phyloP scores from a whole-genome alignment of 2,113 vertebrate genomes.

The Notarius lentiginosus region DNA sequence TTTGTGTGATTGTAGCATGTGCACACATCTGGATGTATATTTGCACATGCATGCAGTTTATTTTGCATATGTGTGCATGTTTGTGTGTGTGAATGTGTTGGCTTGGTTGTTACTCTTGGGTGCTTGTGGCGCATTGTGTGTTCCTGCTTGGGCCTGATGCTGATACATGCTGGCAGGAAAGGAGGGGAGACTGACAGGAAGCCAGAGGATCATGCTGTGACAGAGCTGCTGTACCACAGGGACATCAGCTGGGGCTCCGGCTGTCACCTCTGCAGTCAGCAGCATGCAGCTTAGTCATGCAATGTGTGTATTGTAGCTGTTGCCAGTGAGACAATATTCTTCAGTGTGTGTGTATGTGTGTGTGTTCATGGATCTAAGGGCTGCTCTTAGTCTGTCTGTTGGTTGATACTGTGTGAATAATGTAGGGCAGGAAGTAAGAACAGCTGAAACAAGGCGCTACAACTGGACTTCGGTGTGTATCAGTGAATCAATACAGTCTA shows the following conservation, averaged over 20 bases:
- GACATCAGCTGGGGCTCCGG: constrained; percentile 27
- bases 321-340: not conserved
- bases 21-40: not conserved
- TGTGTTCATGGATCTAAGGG: not conserved
- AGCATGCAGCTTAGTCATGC: constrained; percentile 38
- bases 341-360: not conserved
- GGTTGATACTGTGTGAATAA: constrained; percentile 4
- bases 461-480: not conserved
- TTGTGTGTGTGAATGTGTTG: not conserved
- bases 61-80: not conserved
- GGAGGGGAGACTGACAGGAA: constrained; percentile 41
- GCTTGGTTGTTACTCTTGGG: constrained; percentile 1
- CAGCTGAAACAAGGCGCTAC: not conserved
- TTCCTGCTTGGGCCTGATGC: constrained; percentile 38
- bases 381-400: not conserved
- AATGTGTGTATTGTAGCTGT: not conserved
- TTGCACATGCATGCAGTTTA: not conserved
- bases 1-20: not conserved
- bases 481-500: constrained; percentile 37
- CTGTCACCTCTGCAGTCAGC: constrained; percentile 23
- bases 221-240: constrained; percentile 32
- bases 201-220: constrained; percentile 35
- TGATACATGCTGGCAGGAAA: constrained; percentile 42
- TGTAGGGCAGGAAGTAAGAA: constrained; percentile 10
- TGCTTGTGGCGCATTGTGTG: constrained; percentile 3